A percentile compares a stretch with the other conserved stretches of the same genome.
These are phyloP conservation scores for Schrankia costaestrigalis DNA, from an alignment of 2,888 invertebrate species.

Conservation along the genomic window DNA sequence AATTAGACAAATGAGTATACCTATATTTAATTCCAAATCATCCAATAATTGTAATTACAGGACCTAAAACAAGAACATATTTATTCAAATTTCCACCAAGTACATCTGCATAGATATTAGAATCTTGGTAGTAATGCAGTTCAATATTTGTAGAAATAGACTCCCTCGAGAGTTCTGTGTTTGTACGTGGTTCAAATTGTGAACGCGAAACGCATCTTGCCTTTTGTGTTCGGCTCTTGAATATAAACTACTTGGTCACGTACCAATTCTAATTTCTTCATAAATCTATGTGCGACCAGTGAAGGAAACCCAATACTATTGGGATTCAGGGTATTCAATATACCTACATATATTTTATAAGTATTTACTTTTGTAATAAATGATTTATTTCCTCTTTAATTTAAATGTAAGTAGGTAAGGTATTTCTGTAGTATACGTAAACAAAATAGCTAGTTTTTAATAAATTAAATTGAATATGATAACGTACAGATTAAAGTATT, in stretches of 20 bases:
- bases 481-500: no score
- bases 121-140: constrained; percentile 52
- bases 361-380: no score
- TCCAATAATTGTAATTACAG: no score
- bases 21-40: not conserved
- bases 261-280: constrained; percentile 56
- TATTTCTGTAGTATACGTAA: no score
- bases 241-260: constrained; percentile 49
- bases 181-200: constrained; percentile 56
- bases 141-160: constrained; percentile 65
- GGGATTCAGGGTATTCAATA: constrained; percentile 31
- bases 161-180: constrained; percentile 50
- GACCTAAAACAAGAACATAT: no score
- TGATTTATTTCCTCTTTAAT: no score
- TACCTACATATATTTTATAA: no score
- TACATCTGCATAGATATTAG: constrained; percentile 31
- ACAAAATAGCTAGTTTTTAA: no score
- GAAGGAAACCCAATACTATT: constrained; percentile 29
- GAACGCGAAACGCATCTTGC: constrained; percentile 47
- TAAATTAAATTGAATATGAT: no score
- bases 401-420: no score
- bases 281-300: constrained; percentile 42
- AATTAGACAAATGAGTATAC: no score
- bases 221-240: constrained; percentile 39
- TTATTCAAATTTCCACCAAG: no score